These are phyloP conservation scores for Phoeniculus purpureus DNA, from an alignment of 2,797 vertebrate genomes.

Conservation along the genomic window DNA sequence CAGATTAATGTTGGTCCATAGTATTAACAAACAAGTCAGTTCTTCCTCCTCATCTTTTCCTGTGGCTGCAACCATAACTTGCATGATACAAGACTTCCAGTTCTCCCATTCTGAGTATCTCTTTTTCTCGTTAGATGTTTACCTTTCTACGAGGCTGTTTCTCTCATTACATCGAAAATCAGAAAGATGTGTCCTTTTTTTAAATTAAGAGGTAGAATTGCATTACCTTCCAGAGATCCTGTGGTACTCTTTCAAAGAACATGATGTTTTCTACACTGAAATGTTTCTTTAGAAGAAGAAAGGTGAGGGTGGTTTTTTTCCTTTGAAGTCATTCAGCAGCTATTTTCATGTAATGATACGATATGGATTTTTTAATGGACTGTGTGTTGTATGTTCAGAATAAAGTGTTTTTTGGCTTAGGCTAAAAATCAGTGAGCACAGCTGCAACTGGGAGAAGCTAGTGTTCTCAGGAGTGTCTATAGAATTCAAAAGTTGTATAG, in stretches of 20 bases:
- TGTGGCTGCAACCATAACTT: not conserved
- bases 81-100: not conserved
- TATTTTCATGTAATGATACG: not conserved
- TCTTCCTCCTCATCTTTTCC: not conserved
- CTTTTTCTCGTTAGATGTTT: constrained; percentile 29
- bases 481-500: constrained; percentile 44
- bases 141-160: not conserved
- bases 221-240: constrained; percentile 2
- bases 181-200: not conserved
- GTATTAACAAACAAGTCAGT: not conserved
- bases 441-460: constrained; percentile 30
- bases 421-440: constrained; percentile 21
- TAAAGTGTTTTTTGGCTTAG: constrained; percentile 39
- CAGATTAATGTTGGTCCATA: not conserved
- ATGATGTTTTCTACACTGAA: constrained; percentile 22
- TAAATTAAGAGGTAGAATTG: constrained; percentile 34
- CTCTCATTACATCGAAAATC: not conserved
- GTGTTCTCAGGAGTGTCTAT: constrained; percentile 27
- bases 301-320: not conserved
- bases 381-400: constrained; percentile 20
- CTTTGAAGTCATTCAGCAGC: constrained; percentile 35
- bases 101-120: not conserved
- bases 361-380: constrained; percentile 51
- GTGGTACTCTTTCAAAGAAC: constrained; percentile 7
- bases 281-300: constrained; percentile 48